Conservation (phyloP, 2,113 vertebrate genomes). For the Elgaria multicarinata region DNA sequence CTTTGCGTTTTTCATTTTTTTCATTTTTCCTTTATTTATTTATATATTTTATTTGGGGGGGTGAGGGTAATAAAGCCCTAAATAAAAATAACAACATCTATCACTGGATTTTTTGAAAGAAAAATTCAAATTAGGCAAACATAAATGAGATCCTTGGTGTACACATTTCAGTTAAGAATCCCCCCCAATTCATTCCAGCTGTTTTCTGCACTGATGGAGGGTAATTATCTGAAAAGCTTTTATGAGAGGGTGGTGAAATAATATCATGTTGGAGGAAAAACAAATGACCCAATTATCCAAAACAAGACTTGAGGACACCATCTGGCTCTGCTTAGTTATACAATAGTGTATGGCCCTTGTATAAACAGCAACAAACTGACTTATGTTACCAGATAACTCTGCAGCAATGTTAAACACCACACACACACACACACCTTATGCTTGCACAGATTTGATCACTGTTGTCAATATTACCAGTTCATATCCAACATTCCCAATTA, state of each 20-base stretch:
- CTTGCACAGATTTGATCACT: background rate
- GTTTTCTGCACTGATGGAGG: conserved; percentile 8
- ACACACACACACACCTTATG: background rate
- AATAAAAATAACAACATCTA: background rate
- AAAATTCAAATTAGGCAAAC: background rate
- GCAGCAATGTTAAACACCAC: background rate
- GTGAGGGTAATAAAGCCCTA: background rate
- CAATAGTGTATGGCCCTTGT: conserved; percentile 22
- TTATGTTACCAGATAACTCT: conserved; percentile 24
- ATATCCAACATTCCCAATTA: conserved; percentile 1
- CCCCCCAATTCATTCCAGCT: background rate
- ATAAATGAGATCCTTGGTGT: background rate
- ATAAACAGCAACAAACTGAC: conserved; percentile 48
- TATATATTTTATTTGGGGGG: too few relatives aligned
- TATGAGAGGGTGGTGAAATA: conserved; percentile 32
- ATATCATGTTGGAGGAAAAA: conserved; percentile 52
- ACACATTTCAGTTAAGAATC: background rate
- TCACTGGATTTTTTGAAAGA: background rate
- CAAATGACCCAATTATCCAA: conserved; percentile 53
- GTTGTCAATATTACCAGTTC: background rate
- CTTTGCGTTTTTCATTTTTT: background rate
- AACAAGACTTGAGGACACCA: conserved; percentile 45
- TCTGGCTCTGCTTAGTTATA: conserved; percentile 48
- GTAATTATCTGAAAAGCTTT: conserved; percentile 32
- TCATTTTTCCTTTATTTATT: background rate